These are phyloP conservation scores for Carlito syrichta DNA, from an alignment of 2,113 vertebrate species.

Conservation along the genomic window DNA sequence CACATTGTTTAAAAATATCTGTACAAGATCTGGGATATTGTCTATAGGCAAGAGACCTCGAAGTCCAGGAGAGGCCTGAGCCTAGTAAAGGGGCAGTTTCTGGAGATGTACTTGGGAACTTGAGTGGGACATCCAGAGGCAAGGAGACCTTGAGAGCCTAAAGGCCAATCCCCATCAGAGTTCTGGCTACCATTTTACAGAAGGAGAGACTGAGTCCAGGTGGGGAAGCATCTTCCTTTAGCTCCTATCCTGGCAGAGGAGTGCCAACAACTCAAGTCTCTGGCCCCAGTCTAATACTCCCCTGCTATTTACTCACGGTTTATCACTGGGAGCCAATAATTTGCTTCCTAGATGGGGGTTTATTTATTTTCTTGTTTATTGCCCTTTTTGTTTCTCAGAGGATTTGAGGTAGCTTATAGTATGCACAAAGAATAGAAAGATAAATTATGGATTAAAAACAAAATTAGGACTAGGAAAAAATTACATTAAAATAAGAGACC, in stretches of 20 bases:
- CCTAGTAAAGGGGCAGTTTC: background rate
- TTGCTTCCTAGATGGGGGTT: background rate
- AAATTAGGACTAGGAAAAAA: background rate
- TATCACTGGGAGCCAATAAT: background rate
- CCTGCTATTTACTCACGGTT: background rate
- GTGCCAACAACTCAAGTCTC: background rate
- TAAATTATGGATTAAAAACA: background rate
- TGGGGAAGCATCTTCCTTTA: no score
- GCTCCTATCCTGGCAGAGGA: no score
- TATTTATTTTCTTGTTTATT: conserved; percentile 15
- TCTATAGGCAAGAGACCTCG: background rate
- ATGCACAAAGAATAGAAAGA: background rate
- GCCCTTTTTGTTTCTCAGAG: background rate
- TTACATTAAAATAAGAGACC: background rate
- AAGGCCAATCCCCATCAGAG: background rate
- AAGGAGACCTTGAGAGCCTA: background rate
- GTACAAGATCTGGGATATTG: background rate
- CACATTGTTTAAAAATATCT: background rate
- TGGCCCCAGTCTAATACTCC: background rate
- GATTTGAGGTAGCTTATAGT: background rate
- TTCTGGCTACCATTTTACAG: background rate
- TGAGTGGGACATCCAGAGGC: background rate
- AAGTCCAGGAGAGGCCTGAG: background rate
- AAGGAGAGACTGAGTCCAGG: background rate
- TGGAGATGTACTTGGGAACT: background rate